Base-by-base conservation (phyloP, 2,113 vertebrate species). In the Columbina picui region DNA sequence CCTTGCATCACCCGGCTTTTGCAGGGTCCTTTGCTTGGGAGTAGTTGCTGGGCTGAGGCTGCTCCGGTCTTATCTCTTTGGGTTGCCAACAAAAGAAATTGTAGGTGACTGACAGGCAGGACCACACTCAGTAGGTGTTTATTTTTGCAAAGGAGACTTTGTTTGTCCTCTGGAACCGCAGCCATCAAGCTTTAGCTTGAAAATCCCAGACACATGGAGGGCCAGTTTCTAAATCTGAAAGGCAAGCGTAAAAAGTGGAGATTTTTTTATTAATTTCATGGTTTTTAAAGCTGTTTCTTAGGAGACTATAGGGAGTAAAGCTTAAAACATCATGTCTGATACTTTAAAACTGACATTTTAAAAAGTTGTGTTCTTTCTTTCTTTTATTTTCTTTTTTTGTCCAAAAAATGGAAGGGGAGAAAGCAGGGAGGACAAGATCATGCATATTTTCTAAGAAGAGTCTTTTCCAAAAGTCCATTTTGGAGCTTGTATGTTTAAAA, bases 81-180 rank as follows among this genome's bases (percentile, higher is more conserved):
- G 77, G 38, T 29, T 83, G 70, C 61, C 70, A 77, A 82, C 84
- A 93, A 94, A 93, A 74, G 79, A 88, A 83, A 86, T 94, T 38
- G 26, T 34, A 79, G 91, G 85, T 75, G 88, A 91, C 94, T 87
- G 80, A 75, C 84, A 84, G 61, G 75, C 84, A 76, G 43, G 45
- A 52, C 49, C 29, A 43, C 10, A 53, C 30, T 89, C 10, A 0
- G 13, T 27, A 52, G 26, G 57, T 3, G 47, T 14, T 5, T 43
- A 65, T 39, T 25, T 81, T 81, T 63, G 7, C 47, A 45, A 68
- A 26, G 47, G 64, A 57, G 59, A 25, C 17, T 85, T 57, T 23
- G 34, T 91, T 70, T 80, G 61, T 89, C 59, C 45, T 63, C 57
- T 78, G 77, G 64, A 91, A n/a, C 23, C 39, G 59, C 79, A 71